Conservation (phyloP, 2,888 invertebrate genomes). For the Abscondita cerata region DNA sequence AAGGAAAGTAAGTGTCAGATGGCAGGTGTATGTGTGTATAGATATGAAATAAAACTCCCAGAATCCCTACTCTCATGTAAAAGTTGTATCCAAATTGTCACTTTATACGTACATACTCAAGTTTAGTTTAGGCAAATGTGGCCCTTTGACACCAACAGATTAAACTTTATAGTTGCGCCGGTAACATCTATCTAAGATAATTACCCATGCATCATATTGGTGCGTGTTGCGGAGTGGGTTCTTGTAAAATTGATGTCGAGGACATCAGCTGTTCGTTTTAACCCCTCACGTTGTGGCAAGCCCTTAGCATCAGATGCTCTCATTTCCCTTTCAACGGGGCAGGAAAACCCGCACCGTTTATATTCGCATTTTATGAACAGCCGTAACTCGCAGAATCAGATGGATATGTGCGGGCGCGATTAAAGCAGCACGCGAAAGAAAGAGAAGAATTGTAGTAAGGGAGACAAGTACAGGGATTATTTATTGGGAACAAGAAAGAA, state of each 20-base stretch:
- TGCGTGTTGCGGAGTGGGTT: slow-evolving; percentile 40
- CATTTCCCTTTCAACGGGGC: slow-evolving; percentile 33
- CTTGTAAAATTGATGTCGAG: slow-evolving; percentile 48
- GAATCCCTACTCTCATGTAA: slow-evolving; percentile 29
- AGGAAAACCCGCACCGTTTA: slow-evolving; percentile 38
- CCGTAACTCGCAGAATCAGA: slow-evolving; percentile 40
- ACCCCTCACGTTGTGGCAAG: slow-evolving; percentile 22
- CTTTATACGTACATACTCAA: slow-evolving; percentile 34
- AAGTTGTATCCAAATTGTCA: slow-evolving; percentile 33
- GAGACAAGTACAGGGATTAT: slow-evolving; percentile 25
- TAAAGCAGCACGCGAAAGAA: slow-evolving; percentile 22
- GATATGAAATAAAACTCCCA: slow-evolving; percentile 32
- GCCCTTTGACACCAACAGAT: slow-evolving; percentile 46
- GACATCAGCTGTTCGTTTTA: slow-evolving; percentile 44
- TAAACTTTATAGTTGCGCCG: slow-evolving; percentile 48
- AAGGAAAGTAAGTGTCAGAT: slow-evolving; percentile 10
- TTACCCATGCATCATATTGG: slow-evolving; percentile 50
- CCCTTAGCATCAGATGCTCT: slow-evolving; percentile 39
- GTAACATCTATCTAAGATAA: slow-evolving; percentile 49
- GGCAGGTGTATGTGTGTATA: slow-evolving; percentile 4
- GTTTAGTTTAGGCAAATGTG: slow-evolving; percentile 40
- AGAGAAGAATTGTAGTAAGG: slow-evolving; percentile 14
- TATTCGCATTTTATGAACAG: slow-evolving; percentile 42
- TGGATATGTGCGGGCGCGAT: slow-evolving; percentile 38
- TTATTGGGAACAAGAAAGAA: slow-evolving; percentile 28